Percentiles rank a stretch among this genome's conserved stretches.
Evolutionary conservation across 2,113 vertebrate genomes (phyloP).

Genomic region (Clinocottus analis): DNA sequence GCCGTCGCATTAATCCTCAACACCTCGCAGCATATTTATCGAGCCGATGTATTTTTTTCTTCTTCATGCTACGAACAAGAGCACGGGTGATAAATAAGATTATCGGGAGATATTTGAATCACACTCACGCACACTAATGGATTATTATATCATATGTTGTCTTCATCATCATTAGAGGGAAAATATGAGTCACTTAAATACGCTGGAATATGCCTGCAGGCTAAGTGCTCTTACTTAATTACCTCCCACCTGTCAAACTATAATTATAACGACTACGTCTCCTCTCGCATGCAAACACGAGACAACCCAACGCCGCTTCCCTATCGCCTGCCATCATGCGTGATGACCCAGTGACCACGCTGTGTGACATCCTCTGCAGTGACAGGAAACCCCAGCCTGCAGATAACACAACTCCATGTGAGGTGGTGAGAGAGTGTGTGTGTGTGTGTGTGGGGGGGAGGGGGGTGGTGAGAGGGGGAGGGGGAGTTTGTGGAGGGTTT

Average conservation of each 20-base stretch:
- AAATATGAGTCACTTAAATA: slow-evolving; percentile 45
- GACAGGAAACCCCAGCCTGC: slow-evolving; percentile 40
- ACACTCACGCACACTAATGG: slow-evolving; percentile 9
- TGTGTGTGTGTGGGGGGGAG: too few relatives aligned
- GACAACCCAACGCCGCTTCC: background rate
- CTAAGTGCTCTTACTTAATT: slow-evolving; percentile 44
- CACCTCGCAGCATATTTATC: background rate
- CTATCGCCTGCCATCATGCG: slow-evolving; percentile 27
- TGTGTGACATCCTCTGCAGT: slow-evolving; percentile 21
- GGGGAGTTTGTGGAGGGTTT: slow-evolving; percentile 31
- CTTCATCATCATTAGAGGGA: slow-evolving; percentile 50
- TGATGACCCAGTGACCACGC: slow-evolving; percentile 26
- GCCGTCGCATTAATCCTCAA: background rate
- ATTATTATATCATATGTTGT: slow-evolving; percentile 38
- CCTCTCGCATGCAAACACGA: background rate
- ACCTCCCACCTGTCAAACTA: slow-evolving; percentile 51
- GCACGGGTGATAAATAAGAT: background rate
- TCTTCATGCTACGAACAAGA: background rate
- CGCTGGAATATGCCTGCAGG: slow-evolving; percentile 33
- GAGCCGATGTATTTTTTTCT: too few relatives aligned
- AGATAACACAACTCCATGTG: slow-evolving; percentile 2
- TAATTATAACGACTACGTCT: slow-evolving; percentile 1
- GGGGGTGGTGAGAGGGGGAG: too few relatives aligned
- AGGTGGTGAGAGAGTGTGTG: too few relatives aligned
- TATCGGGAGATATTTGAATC: slow-evolving; percentile 1